Percentiles rank a stretch among this genome's conserved stretches.
Conservation (phyloP, 2,888 invertebrate species). For the Ophonus ardosiacus region DNA sequence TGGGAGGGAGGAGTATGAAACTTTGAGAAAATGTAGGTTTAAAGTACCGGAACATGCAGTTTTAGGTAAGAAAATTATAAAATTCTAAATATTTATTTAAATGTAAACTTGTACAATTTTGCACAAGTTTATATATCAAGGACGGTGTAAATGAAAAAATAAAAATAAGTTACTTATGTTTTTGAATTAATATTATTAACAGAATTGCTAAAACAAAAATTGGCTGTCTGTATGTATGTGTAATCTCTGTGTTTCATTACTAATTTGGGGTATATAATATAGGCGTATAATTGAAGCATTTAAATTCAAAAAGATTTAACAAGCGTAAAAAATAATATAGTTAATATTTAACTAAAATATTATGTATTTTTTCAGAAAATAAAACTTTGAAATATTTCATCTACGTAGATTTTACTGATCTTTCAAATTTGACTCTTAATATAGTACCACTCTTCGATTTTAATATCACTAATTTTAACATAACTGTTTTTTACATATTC, state of each 20-base stretch:
- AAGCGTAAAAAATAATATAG: too few relatives aligned
- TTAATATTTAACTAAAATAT: too few relatives aligned
- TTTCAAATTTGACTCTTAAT: slow-evolving; percentile 5
- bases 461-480: slow-evolving; percentile 19
- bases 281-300: too few relatives aligned
- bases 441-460: background rate
- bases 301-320: too few relatives aligned
- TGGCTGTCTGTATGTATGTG: too few relatives aligned
- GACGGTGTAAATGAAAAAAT: too few relatives aligned
- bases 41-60: slow-evolving; percentile 3
- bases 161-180: background rate
- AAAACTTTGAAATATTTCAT: background rate
- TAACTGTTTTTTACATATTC: background rate
- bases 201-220: background rate
- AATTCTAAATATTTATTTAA: background rate
- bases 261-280: too few relatives aligned
- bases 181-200: background rate
- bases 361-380: too few relatives aligned
- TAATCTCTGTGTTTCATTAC: too few relatives aligned
- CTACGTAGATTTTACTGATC: slow-evolving; percentile 41
- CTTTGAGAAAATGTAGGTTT: slow-evolving; percentile 33
- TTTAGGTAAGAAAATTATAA: background rate
- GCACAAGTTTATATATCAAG: too few relatives aligned
- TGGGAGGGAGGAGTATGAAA: background rate
- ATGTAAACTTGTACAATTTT: too few relatives aligned